phyloP scores from a whole-genome alignment of 2,888 invertebrate species.

The Trichopria drosophilae region DNA sequence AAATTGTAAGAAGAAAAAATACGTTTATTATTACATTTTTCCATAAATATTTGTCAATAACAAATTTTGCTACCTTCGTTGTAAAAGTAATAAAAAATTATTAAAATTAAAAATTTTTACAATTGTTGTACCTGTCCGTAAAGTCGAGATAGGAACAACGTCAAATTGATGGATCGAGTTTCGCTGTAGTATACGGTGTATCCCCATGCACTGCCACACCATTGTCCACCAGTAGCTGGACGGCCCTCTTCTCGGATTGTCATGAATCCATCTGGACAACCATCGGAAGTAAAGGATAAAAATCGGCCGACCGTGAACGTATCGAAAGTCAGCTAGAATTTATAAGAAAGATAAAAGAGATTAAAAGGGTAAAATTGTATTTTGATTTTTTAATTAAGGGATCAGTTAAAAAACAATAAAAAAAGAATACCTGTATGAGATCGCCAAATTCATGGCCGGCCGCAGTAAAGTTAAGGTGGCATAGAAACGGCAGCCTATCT shows the following conservation, averaged over 20 bases:
- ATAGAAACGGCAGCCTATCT: conserved; percentile 76
- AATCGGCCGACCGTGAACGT: conserved; percentile 82
- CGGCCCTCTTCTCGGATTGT: conserved; percentile 74
- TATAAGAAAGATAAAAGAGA: not conserved
- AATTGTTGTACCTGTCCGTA: conserved; percentile 71
- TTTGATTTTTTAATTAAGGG: not conserved
- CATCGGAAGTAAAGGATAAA: conserved; percentile 74
- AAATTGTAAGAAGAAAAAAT: too few relatives aligned
- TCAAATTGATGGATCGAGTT: conserved; percentile 76
- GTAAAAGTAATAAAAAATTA: not conserved
- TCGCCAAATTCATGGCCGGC: conserved; percentile 78
- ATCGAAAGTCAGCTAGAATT: conserved; percentile 79
- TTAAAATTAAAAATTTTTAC: not conserved
- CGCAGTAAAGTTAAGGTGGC: conserved; percentile 82
- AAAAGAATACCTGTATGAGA: conserved; percentile 70
- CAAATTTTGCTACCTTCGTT: too few relatives aligned
- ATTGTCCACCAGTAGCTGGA: conserved; percentile 74
- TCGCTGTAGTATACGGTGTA: conserved; percentile 86
- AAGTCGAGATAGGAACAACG: conserved; percentile 69
- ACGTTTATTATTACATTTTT: too few relatives aligned
- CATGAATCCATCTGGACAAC: conserved; percentile 82
- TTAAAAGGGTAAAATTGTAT: not conserved
- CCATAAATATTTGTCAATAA: conserved; percentile 1
- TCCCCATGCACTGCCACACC: conserved; percentile 84
- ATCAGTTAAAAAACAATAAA: too few relatives aligned